Conservation (phyloP, 1,140 invertebrate genomes). For the Zaprionus ghesquierei region DNA sequence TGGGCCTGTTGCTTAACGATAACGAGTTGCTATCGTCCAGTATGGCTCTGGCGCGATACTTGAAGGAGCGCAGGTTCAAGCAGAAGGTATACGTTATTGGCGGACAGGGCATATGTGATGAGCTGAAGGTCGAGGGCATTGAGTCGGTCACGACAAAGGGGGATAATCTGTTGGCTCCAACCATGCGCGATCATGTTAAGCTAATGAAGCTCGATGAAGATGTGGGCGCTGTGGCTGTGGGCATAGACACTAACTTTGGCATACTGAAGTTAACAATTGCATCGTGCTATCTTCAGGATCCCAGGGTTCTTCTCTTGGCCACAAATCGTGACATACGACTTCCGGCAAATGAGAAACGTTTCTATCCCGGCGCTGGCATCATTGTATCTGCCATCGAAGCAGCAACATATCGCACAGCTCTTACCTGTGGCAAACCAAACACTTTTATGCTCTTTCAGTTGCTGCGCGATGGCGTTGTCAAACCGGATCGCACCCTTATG, state of each 20-base stretch:
- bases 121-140: constrained; percentile 49
- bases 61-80: constrained; percentile 34
- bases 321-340: constrained; percentile 47
- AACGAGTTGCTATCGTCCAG: constrained; percentile 45
- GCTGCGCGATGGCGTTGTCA: constrained; percentile 36
- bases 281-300: constrained; percentile 33
- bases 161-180: not conserved
- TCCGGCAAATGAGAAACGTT: not conserved
- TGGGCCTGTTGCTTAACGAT: constrained; percentile 37
- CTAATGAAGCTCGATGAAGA: constrained; percentile 33
- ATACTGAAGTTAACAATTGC: constrained; percentile 34
- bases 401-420: constrained; percentile 24
- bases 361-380: constrained; percentile 25
- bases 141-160: constrained; percentile 10
- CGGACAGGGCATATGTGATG: constrained; percentile 48
- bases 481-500: constrained; percentile 51
- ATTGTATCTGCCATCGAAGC: constrained; percentile 36
- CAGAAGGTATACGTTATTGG: constrained; percentile 49
- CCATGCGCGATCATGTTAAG: constrained; percentile 43
- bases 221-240: constrained; percentile 55
- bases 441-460: constrained; percentile 39
- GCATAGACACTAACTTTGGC: constrained; percentile 35
- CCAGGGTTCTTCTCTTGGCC: constrained; percentile 35
- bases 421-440: constrained; percentile 60
- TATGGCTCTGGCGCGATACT: constrained; percentile 27